Evolutionary conservation across 1,140 invertebrate species (phyloP).

Genomic region (Zaprionus gabonicus): DNA sequence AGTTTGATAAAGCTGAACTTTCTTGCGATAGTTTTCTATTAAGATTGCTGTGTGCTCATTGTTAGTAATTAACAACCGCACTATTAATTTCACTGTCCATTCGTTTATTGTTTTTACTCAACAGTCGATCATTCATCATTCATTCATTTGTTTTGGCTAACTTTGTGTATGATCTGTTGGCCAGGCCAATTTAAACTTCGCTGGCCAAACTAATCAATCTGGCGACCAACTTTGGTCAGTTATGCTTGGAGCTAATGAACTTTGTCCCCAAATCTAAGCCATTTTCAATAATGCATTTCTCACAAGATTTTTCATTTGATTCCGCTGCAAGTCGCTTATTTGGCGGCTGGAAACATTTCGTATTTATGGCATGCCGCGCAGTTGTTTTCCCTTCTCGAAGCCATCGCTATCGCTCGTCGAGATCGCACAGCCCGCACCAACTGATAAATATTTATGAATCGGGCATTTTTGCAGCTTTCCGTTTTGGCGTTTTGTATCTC

Average conservation of each 20-base stretch:
- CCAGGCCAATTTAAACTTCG: neutral
- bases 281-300: conserved; percentile 47
- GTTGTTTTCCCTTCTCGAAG: conserved; percentile 69
- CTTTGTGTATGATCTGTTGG: conserved; percentile 33
- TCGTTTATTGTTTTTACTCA: neutral
- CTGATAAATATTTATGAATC: conserved; percentile 74
- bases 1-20: too few relatives aligned
- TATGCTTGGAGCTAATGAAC: conserved; percentile 33
- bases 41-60: too few relatives aligned
- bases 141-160: conserved; percentile 51
- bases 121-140: neutral
- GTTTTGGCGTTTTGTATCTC: conserved; percentile 3
- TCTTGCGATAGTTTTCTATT: too few relatives aligned
- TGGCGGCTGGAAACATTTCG: conserved; percentile 46
- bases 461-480: conserved; percentile 47
- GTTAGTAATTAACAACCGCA: too few relatives aligned
- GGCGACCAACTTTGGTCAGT: neutral
- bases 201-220: conserved; percentile 1
- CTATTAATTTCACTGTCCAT: too few relatives aligned
- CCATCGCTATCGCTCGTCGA: conserved; percentile 57
- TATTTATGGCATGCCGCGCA: conserved; percentile 59
- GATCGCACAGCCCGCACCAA: conserved; percentile 41
- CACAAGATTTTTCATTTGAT: conserved; percentile 42
- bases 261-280: conserved; percentile 34
- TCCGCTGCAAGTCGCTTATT: conserved; percentile 46